A percentile compares a stretch with the other conserved stretches of the same genome.
Evolutionary conservation across 2,113 vertebrate genomes (phyloP).

Genomic region (Lontra canadensis): DNA sequence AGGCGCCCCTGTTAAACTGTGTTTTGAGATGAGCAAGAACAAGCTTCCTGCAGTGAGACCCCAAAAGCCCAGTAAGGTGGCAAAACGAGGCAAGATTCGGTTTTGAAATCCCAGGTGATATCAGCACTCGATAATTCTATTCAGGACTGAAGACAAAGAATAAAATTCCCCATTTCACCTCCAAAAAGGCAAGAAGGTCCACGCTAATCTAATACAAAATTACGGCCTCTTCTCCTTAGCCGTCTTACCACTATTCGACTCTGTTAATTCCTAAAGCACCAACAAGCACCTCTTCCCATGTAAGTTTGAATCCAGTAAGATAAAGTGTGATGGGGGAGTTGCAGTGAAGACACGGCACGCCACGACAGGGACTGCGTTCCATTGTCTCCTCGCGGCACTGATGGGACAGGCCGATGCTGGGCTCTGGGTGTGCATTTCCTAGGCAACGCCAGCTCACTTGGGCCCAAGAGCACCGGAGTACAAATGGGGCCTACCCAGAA

Average conservation of each 20-base stretch:
- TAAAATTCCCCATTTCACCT: neutral
- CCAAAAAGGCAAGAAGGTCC: neutral
- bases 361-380: neutral
- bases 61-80: neutral
- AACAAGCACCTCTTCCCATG: neutral
- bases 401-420: neutral
- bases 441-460: neutral
- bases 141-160: neutral
- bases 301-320: neutral
- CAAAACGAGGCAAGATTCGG: neutral
- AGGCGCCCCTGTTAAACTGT: neutral
- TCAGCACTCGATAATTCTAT: neutral
- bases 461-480: neutral
- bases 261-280: slow-evolving; percentile 36
- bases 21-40: neutral
- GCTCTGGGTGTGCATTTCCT: neutral
- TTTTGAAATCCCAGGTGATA: neutral
- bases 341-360: neutral
- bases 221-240: neutral
- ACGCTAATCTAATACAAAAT: neutral
- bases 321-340: neutral
- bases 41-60: neutral
- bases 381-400: neutral
- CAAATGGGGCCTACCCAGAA: neutral
- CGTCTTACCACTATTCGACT: neutral